A percentile compares a stretch with the other conserved stretches of the same genome.
phyloP scores from a whole-genome alignment of 1,140 invertebrate species.

The Forficula auricularia region DNA sequence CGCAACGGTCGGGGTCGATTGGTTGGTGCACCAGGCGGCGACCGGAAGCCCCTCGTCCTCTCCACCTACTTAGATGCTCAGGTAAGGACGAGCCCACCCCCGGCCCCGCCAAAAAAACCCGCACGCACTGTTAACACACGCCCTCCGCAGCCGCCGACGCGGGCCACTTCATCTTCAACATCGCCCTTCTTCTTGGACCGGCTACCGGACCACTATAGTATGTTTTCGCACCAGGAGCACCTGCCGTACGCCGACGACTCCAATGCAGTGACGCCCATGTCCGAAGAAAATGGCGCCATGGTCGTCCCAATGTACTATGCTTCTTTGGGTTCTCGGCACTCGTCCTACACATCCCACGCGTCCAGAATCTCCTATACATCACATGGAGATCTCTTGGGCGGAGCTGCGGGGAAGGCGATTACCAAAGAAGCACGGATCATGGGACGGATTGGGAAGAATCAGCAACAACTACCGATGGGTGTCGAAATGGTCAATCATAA shows the following conservation, averaged over 20 bases:
- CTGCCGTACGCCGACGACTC: conserved; percentile 94
- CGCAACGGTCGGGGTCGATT: conserved; percentile 54
- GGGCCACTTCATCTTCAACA: too few relatives aligned
- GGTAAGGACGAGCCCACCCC: conserved; percentile 13
- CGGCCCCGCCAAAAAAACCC: too few relatives aligned
- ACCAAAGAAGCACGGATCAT: conserved; percentile 72
- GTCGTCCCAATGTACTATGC: conserved; percentile 76
- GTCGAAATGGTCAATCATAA: conserved; percentile 43
- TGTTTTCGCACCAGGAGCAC: conserved; percentile 50
- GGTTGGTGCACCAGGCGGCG: conserved; percentile 48
- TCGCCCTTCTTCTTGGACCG: too few relatives aligned
- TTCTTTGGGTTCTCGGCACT: conserved; percentile 71
- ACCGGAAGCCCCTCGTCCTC: conserved; percentile 81
- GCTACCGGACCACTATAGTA: too few relatives aligned
- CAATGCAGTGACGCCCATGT: conserved; percentile 93
- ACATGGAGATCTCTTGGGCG: conserved; percentile 69
- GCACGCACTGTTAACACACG: too few relatives aligned
- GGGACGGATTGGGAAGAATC: too few relatives aligned
- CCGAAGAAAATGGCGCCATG: conserved; percentile 89
- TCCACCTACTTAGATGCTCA: conserved; percentile 83
- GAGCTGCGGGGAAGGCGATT: conserved; percentile 40
- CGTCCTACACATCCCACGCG: conserved; percentile 84
- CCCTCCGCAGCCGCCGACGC: too few relatives aligned
- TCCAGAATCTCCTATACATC: conserved; percentile 83
- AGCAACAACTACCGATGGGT: conserved; percentile 26